Conservation (phyloP, 2,888 invertebrate species). For the Eilema depressum region DNA sequence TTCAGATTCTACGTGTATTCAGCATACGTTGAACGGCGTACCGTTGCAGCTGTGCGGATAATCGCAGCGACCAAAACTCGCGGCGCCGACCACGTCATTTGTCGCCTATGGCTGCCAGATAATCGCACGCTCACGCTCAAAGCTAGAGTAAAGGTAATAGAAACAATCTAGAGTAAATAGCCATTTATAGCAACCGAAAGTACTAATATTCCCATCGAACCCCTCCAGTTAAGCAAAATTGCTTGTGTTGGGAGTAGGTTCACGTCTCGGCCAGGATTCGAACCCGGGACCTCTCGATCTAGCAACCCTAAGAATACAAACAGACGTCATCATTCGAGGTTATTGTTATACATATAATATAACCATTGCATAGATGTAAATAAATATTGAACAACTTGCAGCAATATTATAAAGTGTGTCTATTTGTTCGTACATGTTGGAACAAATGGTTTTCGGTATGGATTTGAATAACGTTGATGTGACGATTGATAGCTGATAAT, state of each 20-base stretch:
- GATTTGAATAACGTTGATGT: background rate
- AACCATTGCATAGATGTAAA: background rate
- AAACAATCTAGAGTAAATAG: too few relatives aligned
- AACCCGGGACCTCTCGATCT: too few relatives aligned
- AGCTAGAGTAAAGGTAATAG: constrained; percentile 89
- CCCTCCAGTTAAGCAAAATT: too few relatives aligned
- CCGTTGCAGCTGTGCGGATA: constrained; percentile 90
- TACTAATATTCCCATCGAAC: too few relatives aligned
- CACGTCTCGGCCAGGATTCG: too few relatives aligned
- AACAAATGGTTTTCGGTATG: background rate
- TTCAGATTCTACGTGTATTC: constrained; percentile 97
- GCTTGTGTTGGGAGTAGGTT: too few relatives aligned
- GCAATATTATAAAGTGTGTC: background rate
- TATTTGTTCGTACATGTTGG: background rate
- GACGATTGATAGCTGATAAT: background rate
- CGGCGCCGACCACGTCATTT: constrained; percentile 93
- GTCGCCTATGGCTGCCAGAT: constrained; percentile 91
- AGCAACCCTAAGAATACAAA: background rate
- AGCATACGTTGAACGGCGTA: constrained; percentile 94
- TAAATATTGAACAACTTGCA: background rate
- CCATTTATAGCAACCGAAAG: too few relatives aligned
- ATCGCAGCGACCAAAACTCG: constrained; percentile 96
- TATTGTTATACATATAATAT: background rate
- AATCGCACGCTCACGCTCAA: constrained; percentile 89
- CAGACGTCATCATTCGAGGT: background rate